Base-by-base conservation (phyloP, 2,113 vertebrate genomes). In the Thermophis baileyi region DNA sequence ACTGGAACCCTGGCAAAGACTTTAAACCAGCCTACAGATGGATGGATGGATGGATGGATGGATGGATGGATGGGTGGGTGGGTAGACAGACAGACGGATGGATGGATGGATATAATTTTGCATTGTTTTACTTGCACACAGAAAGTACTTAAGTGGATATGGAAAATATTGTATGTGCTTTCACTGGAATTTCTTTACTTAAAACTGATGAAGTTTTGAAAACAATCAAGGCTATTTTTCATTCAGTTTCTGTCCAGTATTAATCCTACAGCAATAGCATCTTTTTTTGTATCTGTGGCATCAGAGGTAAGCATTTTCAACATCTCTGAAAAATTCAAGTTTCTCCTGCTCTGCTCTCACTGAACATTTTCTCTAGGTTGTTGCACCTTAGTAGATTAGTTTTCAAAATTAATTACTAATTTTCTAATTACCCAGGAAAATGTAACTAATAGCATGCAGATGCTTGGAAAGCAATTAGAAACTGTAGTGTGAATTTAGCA, bases 1-100 rank as follows among this genome's bases (percentile, higher is more conserved):
- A 95, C 94, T 93, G 93, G 81, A 94, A 94, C 60, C 24, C 88
- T 44, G 10, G 81, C 92, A 95, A 91, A 63, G 93, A 81, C 89
- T 94, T 49, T 57, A 88, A 91, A 89, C 94, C 95, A 90, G 89
- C 94, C 93, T 86, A 93, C 93, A 24, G 0, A 93, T n/a, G 2
- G 11, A 27, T 60, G 8, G 7, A 24, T 60, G 25, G 24, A n/a
- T 63, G 30, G 10, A 30, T 63, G 4, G 27, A 27, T 63, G 11
- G 54, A 24, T 55, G 6, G 54, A 8, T 55, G 7, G 54, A 24
- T 24, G 22, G 54, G 7, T 55, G 22, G 18, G 20, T 1, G 5
- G 53, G 11, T 4, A 22, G 18, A 54, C 51, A 53, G 24, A 9
- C 55, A 57, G 55, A 10, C 8, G n/a, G n/a, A n/a, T n/a, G n/a